Conservation (phyloP, 1,140 invertebrate genomes). For the Drosophila nikananu region DNA sequence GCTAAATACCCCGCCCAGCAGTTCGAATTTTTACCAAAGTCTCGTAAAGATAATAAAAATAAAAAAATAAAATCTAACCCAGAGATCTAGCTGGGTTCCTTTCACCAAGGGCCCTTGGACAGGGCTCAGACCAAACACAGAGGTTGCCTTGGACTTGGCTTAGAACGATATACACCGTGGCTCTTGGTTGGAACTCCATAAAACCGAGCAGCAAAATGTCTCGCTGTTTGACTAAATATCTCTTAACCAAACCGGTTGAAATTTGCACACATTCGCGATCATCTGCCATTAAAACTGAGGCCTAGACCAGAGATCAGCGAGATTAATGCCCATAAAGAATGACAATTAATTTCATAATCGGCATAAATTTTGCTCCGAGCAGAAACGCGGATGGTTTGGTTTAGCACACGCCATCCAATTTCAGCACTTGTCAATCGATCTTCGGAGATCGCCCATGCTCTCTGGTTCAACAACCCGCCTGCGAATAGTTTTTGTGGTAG, state of each 20-base stretch:
- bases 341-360: slow-evolving; percentile 67
- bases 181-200: slow-evolving; percentile 4
- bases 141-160: slow-evolving; percentile 56
- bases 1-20: slow-evolving; percentile 34
- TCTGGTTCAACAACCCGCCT: slow-evolving; percentile 69
- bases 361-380: slow-evolving; percentile 63
- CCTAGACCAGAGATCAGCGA: slow-evolving; percentile 45
- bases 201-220: slow-evolving; percentile 24
- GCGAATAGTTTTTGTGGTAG: slow-evolving; percentile 35
- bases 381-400: slow-evolving; percentile 24
- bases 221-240: slow-evolving; percentile 9
- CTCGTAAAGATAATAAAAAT: slow-evolving; percentile 57
- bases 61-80: slow-evolving; percentile 33
- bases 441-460: slow-evolving; percentile 15
- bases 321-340: slow-evolving; percentile 32
- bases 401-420: slow-evolving; percentile 61
- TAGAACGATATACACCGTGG: slow-evolving; percentile 41
- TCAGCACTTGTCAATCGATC: slow-evolving; percentile 63
- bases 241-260: slow-evolving; percentile 36
- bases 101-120: slow-evolving; percentile 57
- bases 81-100: slow-evolving; percentile 41
- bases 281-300: slow-evolving; percentile 22
- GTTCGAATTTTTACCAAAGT: slow-evolving; percentile 66
- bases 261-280: slow-evolving; percentile 32
- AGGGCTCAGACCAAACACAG: slow-evolving; percentile 45